Base-by-base conservation (phyloP, 2,888 invertebrate species). In the Xanthostigma xanthostigma region DNA sequence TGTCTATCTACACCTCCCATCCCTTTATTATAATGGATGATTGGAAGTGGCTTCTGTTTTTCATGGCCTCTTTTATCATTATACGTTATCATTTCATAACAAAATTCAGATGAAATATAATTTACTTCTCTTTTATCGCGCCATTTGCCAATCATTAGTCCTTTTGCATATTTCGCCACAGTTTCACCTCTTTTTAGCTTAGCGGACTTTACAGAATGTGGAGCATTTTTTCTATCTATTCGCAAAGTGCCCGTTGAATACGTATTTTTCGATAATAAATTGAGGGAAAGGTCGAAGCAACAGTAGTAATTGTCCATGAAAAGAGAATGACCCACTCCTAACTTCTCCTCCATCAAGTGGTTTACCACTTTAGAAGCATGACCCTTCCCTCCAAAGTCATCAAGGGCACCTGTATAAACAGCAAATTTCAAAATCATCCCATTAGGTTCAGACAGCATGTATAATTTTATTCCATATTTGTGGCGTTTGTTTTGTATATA, bases 381-480 rank as follows among this genome's bases (percentile, higher is more conserved):
- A 4, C 11, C 37, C 10, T 36, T 17, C 46, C 53, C 40, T n/a
- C 39, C 51, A 47, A 9, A 37, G 43, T 42, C 9, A 43, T 53
- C 53, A 13, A 48, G 46, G 11, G 42, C 14, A 27, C 53, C 53
- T 39, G 49, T 37, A 44, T 54, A 55, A 13, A 52, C 51, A 36
- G 50, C 40, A 36, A 52, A 35, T 36, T 56, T 56, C 43, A 60
- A 49, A 37, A 58, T 53, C 39, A 56, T 48, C 14, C 64, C 65
- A 54, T 59, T 56, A 17, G 62, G 59, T 49, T 63, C 60, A 8
- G 59, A 57, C 2, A 66, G 53, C 12, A 61, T 57, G 51, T 66
- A 63, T 0, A 65, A 42, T 51, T 63, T 63, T 11, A 37, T 37
- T 11, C 38, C n/a, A n/a, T n/a, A n/a, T n/a, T n/a, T n/a, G n/a